A percentile compares a stretch with the other conserved stretches of the same genome.
Evolutionary conservation across 1,140 invertebrate genomes (phyloP).

Genomic region (Temnothorax nylanderi): DNA sequence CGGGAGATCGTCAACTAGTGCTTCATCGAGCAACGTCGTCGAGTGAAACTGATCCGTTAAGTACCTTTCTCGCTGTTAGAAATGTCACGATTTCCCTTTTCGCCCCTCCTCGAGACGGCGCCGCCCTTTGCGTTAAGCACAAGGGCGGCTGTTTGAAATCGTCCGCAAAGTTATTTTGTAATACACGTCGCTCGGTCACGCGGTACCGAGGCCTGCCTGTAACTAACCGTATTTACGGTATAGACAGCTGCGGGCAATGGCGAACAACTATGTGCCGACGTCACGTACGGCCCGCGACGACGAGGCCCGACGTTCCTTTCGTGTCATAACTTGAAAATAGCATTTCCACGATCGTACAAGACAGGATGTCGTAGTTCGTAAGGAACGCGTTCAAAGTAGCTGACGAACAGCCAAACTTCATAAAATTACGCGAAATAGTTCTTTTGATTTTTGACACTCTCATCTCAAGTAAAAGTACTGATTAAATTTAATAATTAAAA

Average conservation of each 20-base stretch:
- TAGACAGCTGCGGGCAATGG: slow-evolving; percentile 63
- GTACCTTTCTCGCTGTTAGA: slow-evolving; percentile 16
- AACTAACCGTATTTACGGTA: slow-evolving; percentile 75
- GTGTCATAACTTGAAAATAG: slow-evolving; percentile 64
- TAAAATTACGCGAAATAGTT: neutral
- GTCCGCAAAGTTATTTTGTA: slow-evolving; percentile 69
- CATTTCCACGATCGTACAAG: slow-evolving; percentile 51
- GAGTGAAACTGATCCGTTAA: slow-evolving; percentile 50
- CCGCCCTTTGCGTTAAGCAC: slow-evolving; percentile 6
- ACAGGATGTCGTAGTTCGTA: neutral
- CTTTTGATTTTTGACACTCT: neutral
- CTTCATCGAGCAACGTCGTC: neutral
- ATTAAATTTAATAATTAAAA: neutral
- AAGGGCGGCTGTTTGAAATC: slow-evolving; percentile 43
- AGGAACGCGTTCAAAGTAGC: slow-evolving; percentile 24
- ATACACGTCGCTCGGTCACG: slow-evolving; percentile 77
- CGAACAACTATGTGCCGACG: slow-evolving; percentile 71
- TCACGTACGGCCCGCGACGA: slow-evolving; percentile 67
- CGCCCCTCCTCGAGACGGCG: neutral
- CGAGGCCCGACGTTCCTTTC: slow-evolving; percentile 47
- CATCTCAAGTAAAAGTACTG: neutral
- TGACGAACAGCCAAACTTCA: neutral
- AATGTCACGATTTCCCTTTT: slow-evolving; percentile 28
- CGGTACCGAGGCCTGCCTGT: slow-evolving; percentile 68
- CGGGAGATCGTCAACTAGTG: neutral